Conservation (phyloP, 2,888 invertebrate genomes). For the Ypsolopha sequella region DNA sequence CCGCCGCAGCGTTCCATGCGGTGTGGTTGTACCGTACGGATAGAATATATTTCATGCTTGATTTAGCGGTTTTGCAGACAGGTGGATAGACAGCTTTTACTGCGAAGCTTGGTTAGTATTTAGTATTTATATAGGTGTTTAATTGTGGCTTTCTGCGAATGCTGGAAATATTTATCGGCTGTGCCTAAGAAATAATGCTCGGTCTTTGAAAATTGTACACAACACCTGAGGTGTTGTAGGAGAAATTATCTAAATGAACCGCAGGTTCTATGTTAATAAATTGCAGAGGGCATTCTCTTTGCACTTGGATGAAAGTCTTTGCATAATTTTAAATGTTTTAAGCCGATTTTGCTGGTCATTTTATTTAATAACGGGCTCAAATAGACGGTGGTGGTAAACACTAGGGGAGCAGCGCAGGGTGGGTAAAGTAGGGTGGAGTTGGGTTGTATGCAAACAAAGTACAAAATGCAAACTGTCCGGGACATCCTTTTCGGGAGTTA, state of each 20-base stretch:
- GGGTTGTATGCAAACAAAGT: conserved; percentile 38
- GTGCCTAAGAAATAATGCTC: neutral
- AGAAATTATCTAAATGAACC: too few relatives aligned
- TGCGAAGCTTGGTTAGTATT: neutral
- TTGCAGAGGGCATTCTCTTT: too few relatives aligned
- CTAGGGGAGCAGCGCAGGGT: neutral
- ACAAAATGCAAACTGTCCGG: conserved; percentile 14
- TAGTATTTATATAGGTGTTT: neutral
- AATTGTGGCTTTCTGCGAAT: neutral
- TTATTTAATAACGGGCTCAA: too few relatives aligned
- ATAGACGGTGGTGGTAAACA: too few relatives aligned
- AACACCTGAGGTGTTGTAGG: neutral
- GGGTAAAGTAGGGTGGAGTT: conserved; percentile 5
- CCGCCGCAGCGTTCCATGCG: neutral
- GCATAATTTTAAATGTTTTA: too few relatives aligned
- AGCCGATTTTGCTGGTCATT: too few relatives aligned
- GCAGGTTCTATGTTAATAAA: too few relatives aligned
- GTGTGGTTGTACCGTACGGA: conserved; percentile 5
- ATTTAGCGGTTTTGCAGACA: conserved; percentile 1
- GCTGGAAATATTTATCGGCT: too few relatives aligned
- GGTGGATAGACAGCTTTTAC: conserved; percentile 2
- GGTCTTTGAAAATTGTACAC: neutral
- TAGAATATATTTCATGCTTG: conserved; percentile 5
- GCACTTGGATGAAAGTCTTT: too few relatives aligned
- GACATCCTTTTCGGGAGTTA: neutral